Conservation (phyloP, 2,113 vertebrate species). For the Seriola dumerili region DNA sequence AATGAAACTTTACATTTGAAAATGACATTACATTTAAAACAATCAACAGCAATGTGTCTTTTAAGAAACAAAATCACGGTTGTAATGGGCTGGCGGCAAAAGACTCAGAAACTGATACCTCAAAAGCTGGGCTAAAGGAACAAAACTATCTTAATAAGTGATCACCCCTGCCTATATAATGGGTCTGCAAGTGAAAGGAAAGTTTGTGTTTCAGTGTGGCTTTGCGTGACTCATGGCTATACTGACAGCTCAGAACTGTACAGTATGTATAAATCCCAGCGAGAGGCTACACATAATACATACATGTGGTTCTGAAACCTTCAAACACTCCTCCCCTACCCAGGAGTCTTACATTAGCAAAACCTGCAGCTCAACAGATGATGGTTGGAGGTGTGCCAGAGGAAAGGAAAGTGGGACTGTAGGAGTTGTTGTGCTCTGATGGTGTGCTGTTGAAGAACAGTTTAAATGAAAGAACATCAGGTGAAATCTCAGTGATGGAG, state of each 20-base stretch:
- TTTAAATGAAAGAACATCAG: constrained; percentile 45
- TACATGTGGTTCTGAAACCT: constrained; percentile 15
- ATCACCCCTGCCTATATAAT: not conserved
- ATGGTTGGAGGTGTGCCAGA: constrained; percentile 35
- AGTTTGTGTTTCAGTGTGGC: constrained; percentile 5
- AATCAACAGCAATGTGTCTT: not conserved
- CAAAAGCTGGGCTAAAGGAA: not conserved
- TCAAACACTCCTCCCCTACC: constrained; percentile 18
- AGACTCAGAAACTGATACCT: not conserved
- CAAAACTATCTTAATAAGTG: not conserved
- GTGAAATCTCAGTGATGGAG: constrained; percentile 26
- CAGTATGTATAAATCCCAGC: constrained; percentile 6
- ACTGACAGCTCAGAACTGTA: constrained; percentile 2
- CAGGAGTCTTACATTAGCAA: constrained; percentile 16
- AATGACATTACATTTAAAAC: not conserved
- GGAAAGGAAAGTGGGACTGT: constrained; percentile 18
- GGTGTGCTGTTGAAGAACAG: constrained; percentile 18
- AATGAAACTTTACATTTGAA: not conserved
- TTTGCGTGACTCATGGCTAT: constrained; percentile 9
- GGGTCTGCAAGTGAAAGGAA: not conserved
- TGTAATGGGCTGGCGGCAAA: not conserved
- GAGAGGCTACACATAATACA: constrained; percentile 28
- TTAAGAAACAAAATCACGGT: not conserved
- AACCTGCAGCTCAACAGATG: constrained; percentile 62
- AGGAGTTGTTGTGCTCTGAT: constrained; percentile 31